phyloP scores from a whole-genome alignment of 2,113 vertebrate species.

The Beaufortia kweichowensis region DNA sequence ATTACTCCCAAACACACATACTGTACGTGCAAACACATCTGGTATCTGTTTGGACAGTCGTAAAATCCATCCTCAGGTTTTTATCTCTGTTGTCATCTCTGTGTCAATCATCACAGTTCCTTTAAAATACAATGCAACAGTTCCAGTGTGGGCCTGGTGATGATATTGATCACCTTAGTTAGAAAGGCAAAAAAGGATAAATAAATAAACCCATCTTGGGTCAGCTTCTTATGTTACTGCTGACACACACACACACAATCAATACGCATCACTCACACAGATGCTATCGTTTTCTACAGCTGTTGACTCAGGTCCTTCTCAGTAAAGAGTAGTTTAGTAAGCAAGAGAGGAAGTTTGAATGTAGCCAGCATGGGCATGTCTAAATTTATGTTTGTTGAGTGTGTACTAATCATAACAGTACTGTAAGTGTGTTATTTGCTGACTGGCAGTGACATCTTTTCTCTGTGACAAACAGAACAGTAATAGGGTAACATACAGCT shows the following conservation, averaged over 20 bases:
- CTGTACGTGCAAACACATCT: slow-evolving; percentile 13
- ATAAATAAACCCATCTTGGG: slow-evolving; percentile 55
- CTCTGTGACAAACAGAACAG: not conserved
- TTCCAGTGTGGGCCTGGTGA: slow-evolving; percentile 23
- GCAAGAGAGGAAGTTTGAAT: not conserved
- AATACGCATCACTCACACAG: slow-evolving; percentile 37
- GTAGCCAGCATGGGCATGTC: not conserved
- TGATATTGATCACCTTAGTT: slow-evolving; percentile 31
- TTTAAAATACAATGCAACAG: slow-evolving; percentile 55
- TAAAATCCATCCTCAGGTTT: slow-evolving; percentile 23
- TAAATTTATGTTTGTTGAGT: not conserved
- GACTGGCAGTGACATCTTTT: not conserved
- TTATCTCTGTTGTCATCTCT: slow-evolving; percentile 4
- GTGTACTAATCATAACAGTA: not conserved
- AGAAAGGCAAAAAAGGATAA: slow-evolving; percentile 44
- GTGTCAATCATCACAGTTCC: not conserved
- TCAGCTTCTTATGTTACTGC: slow-evolving; percentile 57
- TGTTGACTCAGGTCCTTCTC: slow-evolving; percentile 13
- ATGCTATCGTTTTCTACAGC: not conserved
- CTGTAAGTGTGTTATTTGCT: not conserved
- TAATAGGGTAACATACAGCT: not conserved
- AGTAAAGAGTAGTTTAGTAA: not conserved
- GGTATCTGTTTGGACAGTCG: not conserved
- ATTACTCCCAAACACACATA: not conserved
- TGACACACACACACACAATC: slow-evolving; percentile 52